Evolutionary conservation across 2,888 invertebrate species (phyloP), one percentile per base, ranked within the genome.

Genomic region (Dione vanillae): DNA sequence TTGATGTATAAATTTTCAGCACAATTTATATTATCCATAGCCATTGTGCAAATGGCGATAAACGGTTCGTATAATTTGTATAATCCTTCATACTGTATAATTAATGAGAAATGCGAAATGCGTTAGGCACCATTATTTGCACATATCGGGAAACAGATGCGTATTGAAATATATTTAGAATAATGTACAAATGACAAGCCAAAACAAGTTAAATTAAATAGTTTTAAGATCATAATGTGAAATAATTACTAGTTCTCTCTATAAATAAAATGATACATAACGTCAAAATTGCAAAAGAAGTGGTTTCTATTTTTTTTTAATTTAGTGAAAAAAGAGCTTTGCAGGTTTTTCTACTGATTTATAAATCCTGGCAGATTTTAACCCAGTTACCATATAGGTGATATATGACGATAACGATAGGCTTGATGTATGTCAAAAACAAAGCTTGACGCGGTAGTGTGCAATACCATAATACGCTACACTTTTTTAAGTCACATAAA

Each of bases 31-130:
- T 19, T 61, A 43, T 9, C 59, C 11, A 51, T 43, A 61, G 27
- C 41, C 19, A 37, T 27, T 40, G 41, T 19, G 47, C 16, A 61
- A 68, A 51, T 35, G 61, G 16, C 61, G 67, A 52, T 61, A 51
- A 68, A 52, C 51, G 51, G 41, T 51, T 27, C 16, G 45, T 35
- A n/a, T 64, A 61, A 54, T 54, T 49, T 41, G 37, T 54, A 19
- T 64, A 51, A 54, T 54, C 52, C 35, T n/a, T 54, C 20, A 68
- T 54, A 43, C 35, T 54, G 54, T 69, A 54, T 64, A 56, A 69
- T 64, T 61, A 68, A 68, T 68, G 49, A 40, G 67, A 49, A 59
- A 16, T n/a, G n/a, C n/a, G n/a, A n/a, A n/a, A n/a, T n/a, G 19
- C 56, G 27, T 41, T 59, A 59, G 49, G 27, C 12, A 41, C n/a